A percentile compares a stretch with the other conserved stretches of the same genome.
These are phyloP conservation scores for Aplysina aerophoba DNA, from an alignment of 37 sponge, comb jelly and placozoan genomes.

Conservation along the genomic window DNA sequence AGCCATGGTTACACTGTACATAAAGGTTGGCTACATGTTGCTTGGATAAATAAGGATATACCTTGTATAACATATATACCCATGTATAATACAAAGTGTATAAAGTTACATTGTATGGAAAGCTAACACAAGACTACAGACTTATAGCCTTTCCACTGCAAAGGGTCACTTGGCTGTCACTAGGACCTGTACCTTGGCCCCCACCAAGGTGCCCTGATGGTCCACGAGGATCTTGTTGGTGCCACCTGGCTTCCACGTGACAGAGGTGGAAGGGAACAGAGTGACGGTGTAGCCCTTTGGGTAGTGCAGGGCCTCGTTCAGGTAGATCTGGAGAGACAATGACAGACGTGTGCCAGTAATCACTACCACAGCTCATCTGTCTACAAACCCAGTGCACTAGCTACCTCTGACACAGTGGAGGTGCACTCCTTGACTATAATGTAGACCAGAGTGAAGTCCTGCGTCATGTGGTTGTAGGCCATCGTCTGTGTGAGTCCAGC, in stretches of 20 bases:
- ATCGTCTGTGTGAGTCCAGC: slow-evolving; percentile 67
- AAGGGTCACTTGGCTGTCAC: too few relatives aligned
- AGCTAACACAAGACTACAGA: background rate
- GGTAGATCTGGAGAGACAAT: slow-evolving; percentile 61
- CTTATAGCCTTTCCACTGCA: background rate
- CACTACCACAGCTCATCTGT: too few relatives aligned
- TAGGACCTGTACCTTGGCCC: too few relatives aligned
- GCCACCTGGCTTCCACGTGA: slow-evolving; percentile 32
- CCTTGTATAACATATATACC: too few relatives aligned
- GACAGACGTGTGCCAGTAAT: too few relatives aligned
- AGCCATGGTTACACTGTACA: background rate
- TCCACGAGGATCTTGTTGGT: slow-evolving; percentile 41
- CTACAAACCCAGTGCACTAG: too few relatives aligned
- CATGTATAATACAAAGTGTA: too few relatives aligned
- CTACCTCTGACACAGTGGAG: slow-evolving; percentile 61
- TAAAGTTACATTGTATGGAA: too few relatives aligned
- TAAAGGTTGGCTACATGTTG: background rate
- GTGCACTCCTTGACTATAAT: slow-evolving; percentile 14
- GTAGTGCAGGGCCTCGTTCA: slow-evolving; percentile 78
- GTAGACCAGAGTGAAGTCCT: slow-evolving; percentile 66
- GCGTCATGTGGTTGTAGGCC: slow-evolving; percentile 50
- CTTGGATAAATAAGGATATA: background rate
- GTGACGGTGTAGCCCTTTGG: slow-evolving; percentile 53
- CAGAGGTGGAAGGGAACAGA: slow-evolving; percentile 21
- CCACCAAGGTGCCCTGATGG: slow-evolving; percentile 34